These are phyloP conservation scores for Scartelaos histophorus DNA, from an alignment of 2,113 vertebrate species.

Conservation along the genomic window DNA sequence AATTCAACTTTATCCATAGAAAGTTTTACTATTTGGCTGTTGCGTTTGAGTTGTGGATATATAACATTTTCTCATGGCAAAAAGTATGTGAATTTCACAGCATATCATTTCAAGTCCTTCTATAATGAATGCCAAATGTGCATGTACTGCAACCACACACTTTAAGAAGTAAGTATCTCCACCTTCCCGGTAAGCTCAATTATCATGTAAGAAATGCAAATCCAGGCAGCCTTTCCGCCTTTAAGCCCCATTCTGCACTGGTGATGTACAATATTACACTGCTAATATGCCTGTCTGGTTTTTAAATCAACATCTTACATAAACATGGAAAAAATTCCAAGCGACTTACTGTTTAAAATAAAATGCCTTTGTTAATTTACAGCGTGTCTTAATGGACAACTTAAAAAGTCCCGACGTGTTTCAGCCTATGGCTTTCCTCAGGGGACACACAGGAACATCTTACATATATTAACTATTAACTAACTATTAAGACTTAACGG, in stretches of 20 bases:
- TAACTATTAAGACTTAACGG: conserved; percentile 54
- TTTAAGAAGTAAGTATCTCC: conserved; percentile 1
- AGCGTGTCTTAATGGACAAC: no score
- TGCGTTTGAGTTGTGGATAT: neutral
- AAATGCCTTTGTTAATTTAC: no score
- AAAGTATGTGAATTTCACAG: conserved; percentile 7
- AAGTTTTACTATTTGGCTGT: neutral
- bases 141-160: conserved; percentile 13
- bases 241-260: conserved; percentile 51
- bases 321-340: no score
- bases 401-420: no score
- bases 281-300: conserved; percentile 49
- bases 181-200: conserved; percentile 44
- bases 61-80: neutral
- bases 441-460: no score
- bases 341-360: no score
- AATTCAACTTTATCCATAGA: neutral
- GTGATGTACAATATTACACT: conserved; percentile 51
- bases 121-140: conserved; percentile 25
- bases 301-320: conserved; percentile 71
- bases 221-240: conserved; percentile 56
- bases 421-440: no score
- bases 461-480: conserved; percentile 68
- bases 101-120: conserved; percentile 25
- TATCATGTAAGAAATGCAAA: conserved; percentile 67